phyloP scores from a whole-genome alignment of 2,113 vertebrate species.

The Heterochromis multidens region DNA sequence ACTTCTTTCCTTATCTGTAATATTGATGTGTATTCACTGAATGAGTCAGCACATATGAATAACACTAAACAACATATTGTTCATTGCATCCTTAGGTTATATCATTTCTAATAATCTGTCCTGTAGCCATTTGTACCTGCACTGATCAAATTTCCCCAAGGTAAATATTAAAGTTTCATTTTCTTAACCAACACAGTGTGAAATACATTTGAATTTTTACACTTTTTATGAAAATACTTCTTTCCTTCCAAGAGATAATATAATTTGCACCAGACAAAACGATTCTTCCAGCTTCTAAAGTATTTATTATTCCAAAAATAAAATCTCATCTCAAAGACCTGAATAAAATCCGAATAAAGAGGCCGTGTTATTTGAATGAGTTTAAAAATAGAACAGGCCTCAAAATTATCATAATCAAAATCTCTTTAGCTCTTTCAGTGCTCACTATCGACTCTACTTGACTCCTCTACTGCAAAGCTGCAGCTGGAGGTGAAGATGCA shows the following conservation, averaged over 20 bases:
- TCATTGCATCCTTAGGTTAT: not conserved
- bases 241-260: not conserved
- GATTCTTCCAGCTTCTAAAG: not conserved
- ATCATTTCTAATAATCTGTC: not conserved
- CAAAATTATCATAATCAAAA: constrained; percentile 49
- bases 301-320: constrained; percentile 11
- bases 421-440: constrained; percentile 20
- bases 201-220: not conserved
- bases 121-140: not conserved
- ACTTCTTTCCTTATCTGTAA: not conserved
- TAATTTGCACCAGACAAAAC: not conserved
- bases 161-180: not conserved
- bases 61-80: not conserved
- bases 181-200: not conserved
- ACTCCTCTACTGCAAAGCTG: constrained; percentile 19
- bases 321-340: constrained; percentile 6
- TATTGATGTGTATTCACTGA: not conserved
- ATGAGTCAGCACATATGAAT: not conserved
- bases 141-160: not conserved
- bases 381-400: constrained; percentile 39
- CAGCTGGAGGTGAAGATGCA: constrained; percentile 46
- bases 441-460: constrained; percentile 41
- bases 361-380: not conserved
- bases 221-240: not conserved
- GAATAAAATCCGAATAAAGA: constrained; percentile 4